phyloP scores from a whole-genome alignment of 2,113 vertebrate genomes.

The Leucosticte australis region DNA sequence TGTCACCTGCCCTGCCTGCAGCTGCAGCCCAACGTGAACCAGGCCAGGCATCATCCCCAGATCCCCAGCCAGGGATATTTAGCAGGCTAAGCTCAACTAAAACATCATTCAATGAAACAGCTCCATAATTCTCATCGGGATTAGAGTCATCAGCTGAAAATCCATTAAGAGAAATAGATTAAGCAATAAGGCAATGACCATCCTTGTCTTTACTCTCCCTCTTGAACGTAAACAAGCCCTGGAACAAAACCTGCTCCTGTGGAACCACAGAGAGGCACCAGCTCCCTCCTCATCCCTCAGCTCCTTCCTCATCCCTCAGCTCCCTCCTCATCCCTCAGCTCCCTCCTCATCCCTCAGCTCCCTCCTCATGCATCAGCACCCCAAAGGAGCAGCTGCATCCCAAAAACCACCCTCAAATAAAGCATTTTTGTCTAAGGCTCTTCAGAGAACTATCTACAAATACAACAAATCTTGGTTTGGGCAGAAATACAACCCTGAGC shows the following conservation, averaged over 20 bases:
- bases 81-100: slow-evolving; percentile 10
- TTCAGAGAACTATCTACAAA: neutral
- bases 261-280: neutral
- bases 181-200: slow-evolving; percentile 41
- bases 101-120: slow-evolving; percentile 31
- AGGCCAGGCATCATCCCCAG: neutral
- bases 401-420: neutral
- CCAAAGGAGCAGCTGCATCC: neutral
- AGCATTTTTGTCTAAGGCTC: neutral
- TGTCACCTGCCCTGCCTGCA: neutral
- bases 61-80: neutral
- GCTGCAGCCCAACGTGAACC: neutral
- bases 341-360: neutral
- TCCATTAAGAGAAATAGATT: slow-evolving; percentile 56
- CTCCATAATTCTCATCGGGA: slow-evolving; percentile 53
- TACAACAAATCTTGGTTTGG: neutral
- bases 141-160: slow-evolving; percentile 55
- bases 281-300: neutral
- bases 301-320: neutral
- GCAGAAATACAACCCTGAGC: neutral
- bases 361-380: neutral
- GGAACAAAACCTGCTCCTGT: neutral
- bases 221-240: neutral
- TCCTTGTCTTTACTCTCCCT: slow-evolving; percentile 1
- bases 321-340: neutral